These are phyloP conservation scores for Anarhynchus alexandrinus DNA, from an alignment of 2,113 vertebrate genomes.

Conservation along the genomic window DNA sequence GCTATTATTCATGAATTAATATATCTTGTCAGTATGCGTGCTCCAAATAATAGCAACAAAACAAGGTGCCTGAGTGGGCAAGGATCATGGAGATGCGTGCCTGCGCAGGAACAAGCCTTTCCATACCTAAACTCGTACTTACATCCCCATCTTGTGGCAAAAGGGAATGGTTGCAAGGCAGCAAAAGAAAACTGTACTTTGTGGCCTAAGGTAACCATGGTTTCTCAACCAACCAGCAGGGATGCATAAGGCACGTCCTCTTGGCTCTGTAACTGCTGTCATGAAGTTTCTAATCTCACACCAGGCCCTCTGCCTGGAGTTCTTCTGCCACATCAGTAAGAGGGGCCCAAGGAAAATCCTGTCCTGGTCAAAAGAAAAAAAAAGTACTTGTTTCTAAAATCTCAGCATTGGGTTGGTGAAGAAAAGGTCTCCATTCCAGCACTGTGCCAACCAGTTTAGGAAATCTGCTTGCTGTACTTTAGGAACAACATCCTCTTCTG, in stretches of 20 bases:
- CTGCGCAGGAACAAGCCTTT: accelerated
- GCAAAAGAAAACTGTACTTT: accelerated
- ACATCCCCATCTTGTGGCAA: conserved; percentile 35
- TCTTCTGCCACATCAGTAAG: neutral
- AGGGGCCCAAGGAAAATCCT: neutral
- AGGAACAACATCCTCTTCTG: neutral
- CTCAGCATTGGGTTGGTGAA: neutral
- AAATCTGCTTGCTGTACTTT: neutral
- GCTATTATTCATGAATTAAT: neutral
- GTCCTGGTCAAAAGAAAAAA: neutral
- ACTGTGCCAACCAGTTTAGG: neutral
- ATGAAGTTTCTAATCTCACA: neutral
- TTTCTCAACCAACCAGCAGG: neutral
- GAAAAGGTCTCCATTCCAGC: neutral
- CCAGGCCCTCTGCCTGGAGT: neutral
- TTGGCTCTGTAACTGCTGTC: neutral
- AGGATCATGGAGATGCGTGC: neutral
- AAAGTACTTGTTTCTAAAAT: neutral
- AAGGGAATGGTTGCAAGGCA: neutral
- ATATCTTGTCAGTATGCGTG: neutral
- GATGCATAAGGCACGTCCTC: neutral
- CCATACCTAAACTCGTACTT: neutral
- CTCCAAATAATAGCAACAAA: neutral
- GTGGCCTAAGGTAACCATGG: neutral
- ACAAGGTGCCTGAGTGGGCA: neutral